A percentile compares a stretch with the other conserved stretches of the same genome.
Conservation (phyloP, 2,797 vertebrate species). For the Paramormyrops hopkinsi region DNA sequence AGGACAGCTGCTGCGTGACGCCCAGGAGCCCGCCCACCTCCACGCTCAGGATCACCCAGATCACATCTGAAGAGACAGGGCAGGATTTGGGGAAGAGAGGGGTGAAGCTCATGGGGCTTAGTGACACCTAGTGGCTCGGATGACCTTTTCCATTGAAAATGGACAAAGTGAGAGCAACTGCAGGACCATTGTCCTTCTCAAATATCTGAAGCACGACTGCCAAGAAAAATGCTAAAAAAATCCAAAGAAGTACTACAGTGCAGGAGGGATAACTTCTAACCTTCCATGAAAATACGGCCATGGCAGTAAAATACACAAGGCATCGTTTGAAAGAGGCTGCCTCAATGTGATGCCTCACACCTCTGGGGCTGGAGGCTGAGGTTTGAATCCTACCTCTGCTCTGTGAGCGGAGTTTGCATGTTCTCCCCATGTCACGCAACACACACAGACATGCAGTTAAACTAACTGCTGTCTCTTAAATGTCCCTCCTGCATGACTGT, state of each 20-base stretch:
- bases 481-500: background rate
- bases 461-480: background rate
- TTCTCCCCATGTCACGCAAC: background rate
- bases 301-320: background rate
- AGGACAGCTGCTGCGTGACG: constrained; percentile 97
- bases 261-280: background rate
- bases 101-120: background rate
- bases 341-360: background rate
- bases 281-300: background rate
- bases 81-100: background rate
- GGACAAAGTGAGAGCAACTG: background rate
- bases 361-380: background rate
- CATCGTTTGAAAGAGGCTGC: background rate
- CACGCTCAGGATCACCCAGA: constrained; percentile 98
- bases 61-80: constrained; percentile 71
- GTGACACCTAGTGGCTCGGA: background rate
- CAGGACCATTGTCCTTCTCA: background rate
- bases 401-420: background rate
- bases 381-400: background rate
- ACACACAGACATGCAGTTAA: background rate
- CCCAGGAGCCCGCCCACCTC: constrained; percentile 96
- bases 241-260: background rate
- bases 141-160: background rate
- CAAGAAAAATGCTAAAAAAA: background rate
- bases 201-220: background rate